Base-by-base conservation (phyloP, 2,888 invertebrate species). In the Mythimna pallens region DNA sequence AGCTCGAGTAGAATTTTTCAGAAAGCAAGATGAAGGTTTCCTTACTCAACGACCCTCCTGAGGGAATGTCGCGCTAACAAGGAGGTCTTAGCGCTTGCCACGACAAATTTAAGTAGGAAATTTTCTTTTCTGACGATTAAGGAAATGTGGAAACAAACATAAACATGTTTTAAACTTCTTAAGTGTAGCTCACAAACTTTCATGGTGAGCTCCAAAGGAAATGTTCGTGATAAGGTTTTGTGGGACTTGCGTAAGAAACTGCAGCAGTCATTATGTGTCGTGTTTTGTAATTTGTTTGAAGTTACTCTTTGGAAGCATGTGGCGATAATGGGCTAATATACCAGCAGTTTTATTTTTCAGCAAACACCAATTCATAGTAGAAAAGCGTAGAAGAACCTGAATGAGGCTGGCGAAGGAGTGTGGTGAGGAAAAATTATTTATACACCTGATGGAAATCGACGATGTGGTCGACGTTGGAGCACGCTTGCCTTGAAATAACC, bases 41-140 rank as follows among this genome's bases (percentile, higher is more conserved):
- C 75, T 80, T 70, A 58, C 61, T 86, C 73, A 81, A 83, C 71
- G 76, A 76, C 82, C 67, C 87, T 88, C 83, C 80, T 73, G 73
- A 73, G 88, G 84, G 86, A 80, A 84, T 65, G 81, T 71, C 64
- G 65, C 66, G 77, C 81, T 81, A 78, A 80, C 81, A 80, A 86
- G 88, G 82, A 82, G 82, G 79, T 86, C 86, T 89, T 78, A 82
- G 83, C 80, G 81, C 79, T 80, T 84, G 82, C 78, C 81, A 70
- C 86, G 76, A 82, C 86, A 80, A 82, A 84, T 85, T 85, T 81
- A 78, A 85, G 76, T 72, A 70, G 81, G 66, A 84, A 85, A 83
- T 86, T 83, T 86, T 80, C 76, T 82, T 86, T 79, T 65, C 78
- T 74, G 76, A 58, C 70, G 73, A 78, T 78, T 73, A 81, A 70